Evolutionary conservation across 1,140 invertebrate species (phyloP).

Genomic region (Drosophila kurseongensis): DNA sequence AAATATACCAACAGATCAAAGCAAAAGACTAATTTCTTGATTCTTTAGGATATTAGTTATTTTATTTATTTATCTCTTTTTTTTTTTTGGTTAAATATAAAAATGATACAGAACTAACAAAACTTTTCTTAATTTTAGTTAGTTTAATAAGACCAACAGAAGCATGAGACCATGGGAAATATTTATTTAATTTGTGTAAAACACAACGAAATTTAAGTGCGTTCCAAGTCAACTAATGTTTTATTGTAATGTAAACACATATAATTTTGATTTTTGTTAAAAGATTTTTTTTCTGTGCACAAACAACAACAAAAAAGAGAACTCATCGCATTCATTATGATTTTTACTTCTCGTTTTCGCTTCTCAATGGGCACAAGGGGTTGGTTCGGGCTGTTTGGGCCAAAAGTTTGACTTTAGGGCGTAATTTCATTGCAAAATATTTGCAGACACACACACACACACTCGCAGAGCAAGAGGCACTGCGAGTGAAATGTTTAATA

Average conservation of each 20-base stretch:
- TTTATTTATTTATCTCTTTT: no score
- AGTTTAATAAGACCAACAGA: no score
- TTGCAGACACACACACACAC: slow-evolving; percentile 38
- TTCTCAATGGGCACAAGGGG: slow-evolving; percentile 28
- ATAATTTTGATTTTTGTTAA: background rate
- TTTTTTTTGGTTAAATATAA: no score
- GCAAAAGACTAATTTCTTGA: no score
- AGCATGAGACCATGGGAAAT: no score
- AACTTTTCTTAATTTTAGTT: no score
- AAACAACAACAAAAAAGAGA: slow-evolving; percentile 18
- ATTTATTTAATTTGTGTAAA: no score
- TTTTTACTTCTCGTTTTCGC: slow-evolving; percentile 61
- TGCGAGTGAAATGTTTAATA: slow-evolving; percentile 70
- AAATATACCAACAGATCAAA: background rate
- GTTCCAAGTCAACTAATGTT: no score
- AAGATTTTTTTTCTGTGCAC: slow-evolving; percentile 5
- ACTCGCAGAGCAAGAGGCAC: slow-evolving; percentile 23
- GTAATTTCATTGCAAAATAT: slow-evolving; percentile 81
- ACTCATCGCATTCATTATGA: slow-evolving; percentile 63
- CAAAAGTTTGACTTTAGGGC: slow-evolving; percentile 78
- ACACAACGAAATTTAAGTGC: no score
- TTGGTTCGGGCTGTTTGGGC: slow-evolving; percentile 16
- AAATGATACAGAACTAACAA: no score
- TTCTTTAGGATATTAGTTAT: no score
- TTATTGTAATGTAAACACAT: no score